Evolutionary conservation across 2,797 vertebrate species (phyloP).

Genomic region (Smutsia gigantea): DNA sequence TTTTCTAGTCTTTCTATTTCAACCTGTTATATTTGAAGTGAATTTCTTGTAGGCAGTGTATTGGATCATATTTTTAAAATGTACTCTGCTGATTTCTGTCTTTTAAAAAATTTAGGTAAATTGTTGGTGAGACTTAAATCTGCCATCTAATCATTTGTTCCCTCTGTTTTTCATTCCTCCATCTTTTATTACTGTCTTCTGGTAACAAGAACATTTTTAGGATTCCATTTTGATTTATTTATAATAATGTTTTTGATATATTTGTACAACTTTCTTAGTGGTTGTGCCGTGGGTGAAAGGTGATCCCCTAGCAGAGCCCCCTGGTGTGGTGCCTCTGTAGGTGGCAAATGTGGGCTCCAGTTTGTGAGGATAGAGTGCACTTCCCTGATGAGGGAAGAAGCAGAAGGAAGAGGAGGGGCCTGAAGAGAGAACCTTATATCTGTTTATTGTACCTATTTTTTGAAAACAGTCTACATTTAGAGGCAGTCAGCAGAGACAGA

Average conservation of each 20-base stretch:
- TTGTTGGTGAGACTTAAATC: neutral
- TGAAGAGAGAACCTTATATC: neutral
- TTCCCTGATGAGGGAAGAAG: neutral
- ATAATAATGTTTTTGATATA: neutral
- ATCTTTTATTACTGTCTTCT: neutral
- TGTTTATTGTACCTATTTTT: neutral
- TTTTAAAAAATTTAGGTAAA: neutral
- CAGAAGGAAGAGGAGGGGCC: neutral
- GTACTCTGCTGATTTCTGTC: neutral
- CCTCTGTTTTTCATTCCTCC: neutral
- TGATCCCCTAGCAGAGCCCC: neutral
- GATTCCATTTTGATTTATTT: neutral
- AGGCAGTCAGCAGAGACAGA: neutral
- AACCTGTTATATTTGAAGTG: neutral
- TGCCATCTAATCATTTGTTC: neutral
- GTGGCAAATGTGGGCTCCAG: neutral
- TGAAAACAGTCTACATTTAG: neutral
- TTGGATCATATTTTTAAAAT: neutral
- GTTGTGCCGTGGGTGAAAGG: neutral
- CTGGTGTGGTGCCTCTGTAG: too few relatives aligned
- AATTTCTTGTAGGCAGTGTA: neutral
- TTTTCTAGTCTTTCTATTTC: neutral
- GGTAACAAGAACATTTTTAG: neutral
- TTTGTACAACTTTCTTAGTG: neutral
- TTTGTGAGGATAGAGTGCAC: neutral